A percentile compares a stretch with the other conserved stretches of the same genome.
Conservation (phyloP, 2,113 vertebrate species). For the Dendrocopos noguchii region DNA sequence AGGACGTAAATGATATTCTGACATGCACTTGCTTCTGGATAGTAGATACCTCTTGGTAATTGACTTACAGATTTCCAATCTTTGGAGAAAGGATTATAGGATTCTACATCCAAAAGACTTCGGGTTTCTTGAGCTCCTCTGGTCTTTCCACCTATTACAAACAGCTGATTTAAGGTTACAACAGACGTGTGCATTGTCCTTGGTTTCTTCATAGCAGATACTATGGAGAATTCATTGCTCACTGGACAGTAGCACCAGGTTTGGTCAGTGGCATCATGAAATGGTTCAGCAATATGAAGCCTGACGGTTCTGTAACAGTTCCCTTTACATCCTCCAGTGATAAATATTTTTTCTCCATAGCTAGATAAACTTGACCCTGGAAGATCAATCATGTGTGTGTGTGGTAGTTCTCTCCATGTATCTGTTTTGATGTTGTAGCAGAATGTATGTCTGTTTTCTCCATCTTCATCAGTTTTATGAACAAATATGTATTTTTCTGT, state of each 20-base stretch:
- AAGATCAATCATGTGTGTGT: conserved; percentile 82
- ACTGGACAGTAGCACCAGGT: conserved; percentile 95
- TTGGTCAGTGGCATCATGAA: conserved; percentile 91
- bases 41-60: conserved; percentile 91
- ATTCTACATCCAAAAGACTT: conserved; percentile 91
- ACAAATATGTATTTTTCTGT: conserved; percentile 95
- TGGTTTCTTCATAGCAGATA: conserved; percentile 87
- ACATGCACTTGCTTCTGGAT: conserved; percentile 92
- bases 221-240: conserved; percentile 81
- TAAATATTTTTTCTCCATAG: conserved; percentile 94
- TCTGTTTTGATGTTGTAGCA: conserved; percentile 92
- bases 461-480: conserved; percentile 93
- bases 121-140: conserved; percentile 82
- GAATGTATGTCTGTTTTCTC: conserved; percentile 85
- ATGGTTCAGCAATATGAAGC: conserved; percentile 88
- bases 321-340: conserved; percentile 92
- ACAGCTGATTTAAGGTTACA: conserved; percentile 85
- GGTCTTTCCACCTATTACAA: conserved; percentile 93
- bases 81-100: conserved; percentile 86
- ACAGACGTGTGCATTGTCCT: conserved; percentile 95
- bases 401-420: conserved; percentile 88
- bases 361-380: conserved; percentile 90
- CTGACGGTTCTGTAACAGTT: conserved; percentile 88
- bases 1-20: conserved; percentile 90
- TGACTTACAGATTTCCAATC: conserved; percentile 88